Percentiles rank a stretch among this genome's conserved stretches.
Evolutionary conservation across 1,140 invertebrate genomes (phyloP).

Genomic region (Dendrolimus punctatus): DNA sequence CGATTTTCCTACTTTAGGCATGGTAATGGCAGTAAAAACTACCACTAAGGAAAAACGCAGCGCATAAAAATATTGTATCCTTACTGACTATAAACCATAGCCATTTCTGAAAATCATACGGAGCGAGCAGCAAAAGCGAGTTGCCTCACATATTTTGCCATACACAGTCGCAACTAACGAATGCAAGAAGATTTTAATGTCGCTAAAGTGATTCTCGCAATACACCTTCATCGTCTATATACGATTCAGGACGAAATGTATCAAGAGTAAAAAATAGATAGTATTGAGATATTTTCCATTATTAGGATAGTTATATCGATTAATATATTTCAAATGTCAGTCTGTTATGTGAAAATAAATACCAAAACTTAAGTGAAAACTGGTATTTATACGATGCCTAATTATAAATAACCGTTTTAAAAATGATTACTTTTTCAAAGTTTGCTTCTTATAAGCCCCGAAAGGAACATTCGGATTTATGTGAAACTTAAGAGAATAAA

Average conservation of each 20-base stretch:
- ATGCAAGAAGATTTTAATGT: slow-evolving; percentile 68
- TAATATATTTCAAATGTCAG: too few species aligned
- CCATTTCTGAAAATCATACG: slow-evolving; percentile 72
- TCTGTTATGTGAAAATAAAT: too few species aligned
- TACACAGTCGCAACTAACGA: slow-evolving; percentile 57
- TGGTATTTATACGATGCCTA: too few species aligned
- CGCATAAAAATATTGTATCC: slow-evolving; percentile 71
- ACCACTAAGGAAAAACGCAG: slow-evolving; percentile 49
- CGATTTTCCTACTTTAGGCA: slow-evolving; percentile 69
- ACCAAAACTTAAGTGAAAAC: too few species aligned
- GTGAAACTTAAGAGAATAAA: too few species aligned
- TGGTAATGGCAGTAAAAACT: slow-evolving; percentile 62
- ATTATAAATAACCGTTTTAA: too few species aligned
- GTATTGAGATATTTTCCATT: too few species aligned
- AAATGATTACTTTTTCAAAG: too few species aligned
- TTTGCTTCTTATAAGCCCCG: too few species aligned
- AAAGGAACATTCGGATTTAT: too few species aligned
- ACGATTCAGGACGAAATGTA: slow-evolving; percentile 6
- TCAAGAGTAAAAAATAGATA: too few species aligned
- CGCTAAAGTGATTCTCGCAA: slow-evolving; percentile 61
- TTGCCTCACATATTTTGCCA: slow-evolving; percentile 65
- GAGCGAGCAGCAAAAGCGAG: slow-evolving; percentile 53
- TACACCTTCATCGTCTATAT: slow-evolving; percentile 50
- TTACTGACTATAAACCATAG: slow-evolving; percentile 53
- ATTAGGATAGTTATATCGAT: too few species aligned